A percentile compares a stretch with the other conserved stretches of the same genome.
Evolutionary conservation across 2,888 invertebrate species (phyloP).

Genomic region (Unio delphinus): DNA sequence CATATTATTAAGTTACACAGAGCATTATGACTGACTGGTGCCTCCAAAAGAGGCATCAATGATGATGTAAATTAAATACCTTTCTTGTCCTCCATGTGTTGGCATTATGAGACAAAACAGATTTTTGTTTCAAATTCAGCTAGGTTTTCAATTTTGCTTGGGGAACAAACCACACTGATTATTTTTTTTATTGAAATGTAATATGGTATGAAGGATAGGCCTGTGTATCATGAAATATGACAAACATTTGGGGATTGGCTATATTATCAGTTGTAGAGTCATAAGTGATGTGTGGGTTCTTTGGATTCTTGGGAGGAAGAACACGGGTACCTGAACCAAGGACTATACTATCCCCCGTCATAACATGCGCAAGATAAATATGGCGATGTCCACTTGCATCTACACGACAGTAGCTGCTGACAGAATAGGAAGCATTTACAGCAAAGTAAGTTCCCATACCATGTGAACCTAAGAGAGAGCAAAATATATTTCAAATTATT

Average conservation of each 20-base stretch:
- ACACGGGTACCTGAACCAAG: background rate
- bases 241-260: constrained; percentile 17
- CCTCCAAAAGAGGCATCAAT: too few relatives aligned
- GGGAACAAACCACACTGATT: too few relatives aligned
- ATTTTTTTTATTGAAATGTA: background rate
- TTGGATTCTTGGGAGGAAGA: constrained; percentile 10
- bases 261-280: constrained; percentile 26
- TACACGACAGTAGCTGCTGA: constrained; percentile 6
- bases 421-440: constrained; percentile 11
- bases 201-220: constrained; percentile 21
- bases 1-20: too few relatives aligned
- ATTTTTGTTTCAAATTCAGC: too few relatives aligned
- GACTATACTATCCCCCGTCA: constrained; percentile 21
- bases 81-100: too few relatives aligned
- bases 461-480: background rate
- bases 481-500: too few relatives aligned
- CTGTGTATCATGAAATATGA: constrained; percentile 28
- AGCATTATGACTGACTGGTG: too few relatives aligned
- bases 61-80: too few relatives aligned
- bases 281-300: constrained; percentile 1
- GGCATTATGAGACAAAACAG: too few relatives aligned
- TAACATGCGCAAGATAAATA: constrained; percentile 18
- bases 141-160: too few relatives aligned
- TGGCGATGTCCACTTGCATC: constrained; percentile 16
- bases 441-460: constrained; percentile 24